phyloP scores from a whole-genome alignment of 2,797 vertebrate genomes.

The Setipinna tenuifilis region DNA sequence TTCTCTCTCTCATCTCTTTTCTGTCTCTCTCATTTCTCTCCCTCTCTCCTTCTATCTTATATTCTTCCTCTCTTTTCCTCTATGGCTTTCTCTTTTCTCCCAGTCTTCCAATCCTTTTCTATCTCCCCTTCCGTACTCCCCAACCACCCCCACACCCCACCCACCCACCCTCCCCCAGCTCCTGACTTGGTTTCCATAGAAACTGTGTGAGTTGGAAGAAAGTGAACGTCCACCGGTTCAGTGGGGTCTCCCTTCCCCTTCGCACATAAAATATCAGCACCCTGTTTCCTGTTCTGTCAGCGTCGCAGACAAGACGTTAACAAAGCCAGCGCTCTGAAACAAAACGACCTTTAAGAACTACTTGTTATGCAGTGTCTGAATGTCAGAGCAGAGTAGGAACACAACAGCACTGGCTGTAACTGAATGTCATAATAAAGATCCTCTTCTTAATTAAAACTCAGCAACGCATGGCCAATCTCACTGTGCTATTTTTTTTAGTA shows the following conservation, averaged over 20 bases:
- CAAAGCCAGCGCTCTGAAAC: neutral
- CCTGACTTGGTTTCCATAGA: conserved; percentile 41
- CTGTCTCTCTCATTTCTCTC: neutral
- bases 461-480: neutral
- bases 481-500: too few species aligned
- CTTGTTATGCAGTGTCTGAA: neutral
- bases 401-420: neutral
- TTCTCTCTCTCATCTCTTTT: neutral
- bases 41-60: neutral
- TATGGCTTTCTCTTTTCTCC: too few species aligned
- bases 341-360: neutral
- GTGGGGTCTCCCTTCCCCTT: neutral
- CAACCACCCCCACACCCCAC: too few species aligned
- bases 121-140: too few species aligned
- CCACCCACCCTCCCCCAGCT: conserved; percentile 8
- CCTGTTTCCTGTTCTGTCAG: neutral
- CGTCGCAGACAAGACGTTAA: neutral
- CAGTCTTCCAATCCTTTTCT: too few species aligned
- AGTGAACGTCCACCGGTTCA: conserved; percentile 19
- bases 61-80: conserved; percentile 19
- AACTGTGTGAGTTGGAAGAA: conserved; percentile 43
- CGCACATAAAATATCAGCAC: conserved; percentile 10
- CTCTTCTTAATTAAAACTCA: neutral
- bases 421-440: neutral
- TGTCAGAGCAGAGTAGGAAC: neutral